Evolutionary conservation across 1,140 invertebrate species (phyloP), one percentile per base, ranked within the genome.

Genomic region (Phymorhynchus buccinoides): DNA sequence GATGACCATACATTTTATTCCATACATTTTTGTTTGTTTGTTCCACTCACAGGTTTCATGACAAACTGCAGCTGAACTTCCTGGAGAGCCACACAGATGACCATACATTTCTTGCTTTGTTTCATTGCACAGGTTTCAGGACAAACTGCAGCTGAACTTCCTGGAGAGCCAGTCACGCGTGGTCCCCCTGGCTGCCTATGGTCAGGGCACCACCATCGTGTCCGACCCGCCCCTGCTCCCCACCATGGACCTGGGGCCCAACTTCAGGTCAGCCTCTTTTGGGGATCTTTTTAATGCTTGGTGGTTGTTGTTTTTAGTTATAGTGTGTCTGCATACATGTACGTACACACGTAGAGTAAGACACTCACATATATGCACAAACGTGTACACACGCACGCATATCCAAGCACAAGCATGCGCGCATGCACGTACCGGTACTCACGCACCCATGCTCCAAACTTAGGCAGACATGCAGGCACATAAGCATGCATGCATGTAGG

Each of bases 161-260:
- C 32, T 90, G 30, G 89, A 93, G 83, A 91, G 91, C 79, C 89
- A 90, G 80, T 85, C 89, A 18, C 84, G 91, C 35, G 86, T 87
- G 9, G 91, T 93, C 35, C 89, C 89, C 62, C 85, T 94, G 56
- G 86, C 83, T 42, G 93, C 91, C 2, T 90, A 91, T 77, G 93
- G 93, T 35, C 88, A 90, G 39, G 93, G 93, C 30, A 93, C 93
- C 16, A 93, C 93, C 27, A 93, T 94, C 62, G 88, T 91, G 0
- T 89, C 91, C 44, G 92, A 93, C 52, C 92, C 93, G 9, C 89
- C 89, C 16, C 89, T 94, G 30, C 88, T 87, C 7, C 82, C 90
- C 39, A 81, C 88, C 3, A 88, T 94, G 35, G 88, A 93, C 86
- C 89, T 94, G 32, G 93, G 93, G 66, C 92, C 92, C 32, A 92